A percentile compares a stretch with the other conserved stretches of the same genome.
Evolutionary conservation across 2,888 invertebrate species (phyloP).

Genomic region (Drosophila hamatofila): DNA sequence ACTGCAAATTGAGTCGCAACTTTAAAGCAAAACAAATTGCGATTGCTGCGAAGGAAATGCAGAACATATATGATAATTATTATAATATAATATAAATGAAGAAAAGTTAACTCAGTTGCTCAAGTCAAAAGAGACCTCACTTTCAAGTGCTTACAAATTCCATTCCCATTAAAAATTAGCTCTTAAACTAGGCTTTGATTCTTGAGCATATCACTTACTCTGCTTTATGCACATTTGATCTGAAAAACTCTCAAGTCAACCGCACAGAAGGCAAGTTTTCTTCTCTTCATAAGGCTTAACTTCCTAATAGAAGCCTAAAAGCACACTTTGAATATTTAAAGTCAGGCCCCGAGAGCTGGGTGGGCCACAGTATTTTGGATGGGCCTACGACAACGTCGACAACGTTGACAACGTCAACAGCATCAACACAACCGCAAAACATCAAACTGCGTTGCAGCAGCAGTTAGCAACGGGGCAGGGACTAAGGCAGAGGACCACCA

Average conservation of each 20-base stretch:
- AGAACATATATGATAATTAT: not conserved
- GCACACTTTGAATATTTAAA: slow-evolving; percentile 70
- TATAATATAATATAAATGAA: no score
- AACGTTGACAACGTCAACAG: slow-evolving; percentile 41
- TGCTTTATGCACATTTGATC: no score
- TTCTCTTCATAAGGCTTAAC: slow-evolving; percentile 25
- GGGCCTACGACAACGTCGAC: slow-evolving; percentile 14
- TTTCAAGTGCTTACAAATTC: not conserved
- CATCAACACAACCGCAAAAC: slow-evolving; percentile 75
- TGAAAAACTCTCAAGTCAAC: slow-evolving; percentile 34
- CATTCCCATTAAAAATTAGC: no score
- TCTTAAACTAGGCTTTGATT: not conserved
- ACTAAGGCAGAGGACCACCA: no score
- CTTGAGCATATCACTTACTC: not conserved
- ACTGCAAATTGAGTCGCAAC: slow-evolving; percentile 11
- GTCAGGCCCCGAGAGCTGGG: slow-evolving; percentile 10
- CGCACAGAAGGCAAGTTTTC: slow-evolving; percentile 37
- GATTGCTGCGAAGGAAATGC: not conserved
- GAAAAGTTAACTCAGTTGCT: no score
- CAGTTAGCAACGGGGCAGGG: slow-evolving; percentile 1
- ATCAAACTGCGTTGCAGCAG: slow-evolving; percentile 65
- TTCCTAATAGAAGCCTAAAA: slow-evolving; percentile 52
- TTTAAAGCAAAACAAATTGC: no score
- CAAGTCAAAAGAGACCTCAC: no score
- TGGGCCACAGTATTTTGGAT: not conserved